Conservation (phyloP, 1,140 invertebrate species). For the Brachionus asplanchnoidis region DNA sequence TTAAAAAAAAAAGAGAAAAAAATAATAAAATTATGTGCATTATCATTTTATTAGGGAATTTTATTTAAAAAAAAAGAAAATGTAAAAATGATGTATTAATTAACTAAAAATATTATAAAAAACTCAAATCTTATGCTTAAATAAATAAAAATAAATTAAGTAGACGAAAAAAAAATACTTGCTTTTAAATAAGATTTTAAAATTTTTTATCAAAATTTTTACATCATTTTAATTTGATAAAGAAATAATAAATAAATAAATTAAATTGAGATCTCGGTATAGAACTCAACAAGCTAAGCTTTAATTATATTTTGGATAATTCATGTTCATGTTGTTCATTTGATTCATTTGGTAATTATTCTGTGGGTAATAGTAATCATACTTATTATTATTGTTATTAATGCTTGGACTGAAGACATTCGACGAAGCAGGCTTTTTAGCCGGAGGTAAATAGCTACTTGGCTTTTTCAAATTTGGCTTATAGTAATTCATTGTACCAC, state of each 20-base stretch:
- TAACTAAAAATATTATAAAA: background rate
- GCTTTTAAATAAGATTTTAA: background rate
- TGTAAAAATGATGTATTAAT: background rate
- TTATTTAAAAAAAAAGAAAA: background rate
- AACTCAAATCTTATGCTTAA: background rate
- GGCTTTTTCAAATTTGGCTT: slow-evolving; percentile 41
- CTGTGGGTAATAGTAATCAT: slow-evolving; percentile 6
- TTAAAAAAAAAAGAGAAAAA: background rate
- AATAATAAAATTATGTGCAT: background rate
- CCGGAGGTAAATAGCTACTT: background rate
- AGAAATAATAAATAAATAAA: background rate
- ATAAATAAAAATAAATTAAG: background rate
- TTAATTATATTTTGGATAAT: slow-evolving; percentile 13
- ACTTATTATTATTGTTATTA: background rate
- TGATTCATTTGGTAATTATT: slow-evolving; percentile 6
- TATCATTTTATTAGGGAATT: background rate
- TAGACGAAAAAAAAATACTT: background rate
- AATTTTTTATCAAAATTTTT: background rate
- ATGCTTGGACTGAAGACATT: slow-evolving; percentile 10
- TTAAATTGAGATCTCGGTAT: background rate
- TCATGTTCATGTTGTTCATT: slow-evolving; percentile 7
- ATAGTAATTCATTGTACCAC: slow-evolving; percentile 21
- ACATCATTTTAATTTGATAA: background rate
- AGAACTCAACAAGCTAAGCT: background rate
- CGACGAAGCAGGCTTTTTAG: background rate